Evolutionary conservation across 2,888 invertebrate species (phyloP), one percentile per base, ranked within the genome.

Genomic region (Eurytoma adleriae): DNA sequence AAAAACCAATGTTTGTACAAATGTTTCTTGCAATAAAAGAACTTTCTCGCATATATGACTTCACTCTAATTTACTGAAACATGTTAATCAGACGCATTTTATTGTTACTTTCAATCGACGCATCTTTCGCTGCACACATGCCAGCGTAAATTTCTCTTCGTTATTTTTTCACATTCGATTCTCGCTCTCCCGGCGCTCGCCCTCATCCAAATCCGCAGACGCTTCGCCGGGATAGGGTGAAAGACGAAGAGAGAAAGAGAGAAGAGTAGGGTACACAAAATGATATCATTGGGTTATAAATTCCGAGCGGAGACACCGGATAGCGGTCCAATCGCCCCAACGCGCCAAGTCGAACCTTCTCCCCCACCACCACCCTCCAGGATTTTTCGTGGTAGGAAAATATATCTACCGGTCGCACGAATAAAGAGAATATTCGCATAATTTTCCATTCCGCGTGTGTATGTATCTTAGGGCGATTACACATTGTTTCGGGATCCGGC

Each of bases 281-380:
- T 90, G 89, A 89, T 90, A 90, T 90, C 90, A 90, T 90, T 89
- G 89, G 89, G 89, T 89, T 89, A 89, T 90, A 89, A 90, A 90
- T 90, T 89, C 87, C 88, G 86, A 88, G 87, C 88, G 88, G 88
- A 89, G 89, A 90, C 89, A 89, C 88, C 85, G 56, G 57, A 84
- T 40, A 40, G 84, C 86, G 85, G 86, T 86, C 87, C 86, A 88
- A 90, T 89, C 89, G 87, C 83, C 84, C 81, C 80, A 84, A 14
- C 54, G 70, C 74, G 76, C 77, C 66, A 74, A 48, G 30, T 64
- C 48, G 82, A 79, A 74, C 80, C 83, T 74, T 77, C 85, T 16
- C 85, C 85, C 85, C 85, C 86, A 10, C 40, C 40, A 40, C 40
- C 40, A 64, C 64, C 18, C 48, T 40, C 64, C 48, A 48, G 54